Evolutionary conservation across 2,888 invertebrate genomes (phyloP), one percentile per base, ranked within the genome.

Genomic region (Chelonus formosanus): DNA sequence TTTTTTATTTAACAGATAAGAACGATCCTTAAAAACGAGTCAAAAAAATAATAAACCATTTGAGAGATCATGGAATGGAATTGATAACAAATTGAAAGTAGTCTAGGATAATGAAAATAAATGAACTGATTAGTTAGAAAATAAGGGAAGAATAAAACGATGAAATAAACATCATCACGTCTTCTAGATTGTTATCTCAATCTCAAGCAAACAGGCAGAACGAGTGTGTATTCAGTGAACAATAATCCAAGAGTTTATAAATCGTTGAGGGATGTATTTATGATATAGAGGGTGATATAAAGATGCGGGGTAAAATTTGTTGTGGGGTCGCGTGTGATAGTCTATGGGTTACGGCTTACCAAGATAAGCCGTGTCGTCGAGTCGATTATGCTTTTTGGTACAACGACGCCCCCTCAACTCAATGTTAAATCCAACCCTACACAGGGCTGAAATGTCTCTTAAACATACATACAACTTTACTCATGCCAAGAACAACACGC

Each of bases 281-380:
- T 61, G 61, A 61, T 53, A 10, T 53, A 32, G 40, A 54, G 44
- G 34, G 43, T 53, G 53, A 63, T 63, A 54, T 61, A 52, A 40
- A 44, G 43, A 55, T 48, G 62, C 48, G 57, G 62, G 67, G 70
- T 67, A 71, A 73, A 74, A 76, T 76, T 76, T 73, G 75, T 74
- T 76, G 71, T 66, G 72, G 67, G 72, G 64, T 34, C 8, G 52
- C 34, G 52, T 52, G 72, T 74, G 77, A 74, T 72, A 69, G 56
- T 67, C 71, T 67, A 68, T 66, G 67, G 70, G 75, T 73, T 68
- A 74, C 72, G 74, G 75, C 74, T 76, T 74, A 72, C 69, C 70
- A 73, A 77, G 79, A 78, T 79, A 79, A 79, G 79, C 79, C 77
- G 73, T 78, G 79, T 79, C 77, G 77, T 76, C 76, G 76, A 70